phyloP scores from a whole-genome alignment of 2,888 invertebrate genomes.

The Plemyria rubiginata region DNA sequence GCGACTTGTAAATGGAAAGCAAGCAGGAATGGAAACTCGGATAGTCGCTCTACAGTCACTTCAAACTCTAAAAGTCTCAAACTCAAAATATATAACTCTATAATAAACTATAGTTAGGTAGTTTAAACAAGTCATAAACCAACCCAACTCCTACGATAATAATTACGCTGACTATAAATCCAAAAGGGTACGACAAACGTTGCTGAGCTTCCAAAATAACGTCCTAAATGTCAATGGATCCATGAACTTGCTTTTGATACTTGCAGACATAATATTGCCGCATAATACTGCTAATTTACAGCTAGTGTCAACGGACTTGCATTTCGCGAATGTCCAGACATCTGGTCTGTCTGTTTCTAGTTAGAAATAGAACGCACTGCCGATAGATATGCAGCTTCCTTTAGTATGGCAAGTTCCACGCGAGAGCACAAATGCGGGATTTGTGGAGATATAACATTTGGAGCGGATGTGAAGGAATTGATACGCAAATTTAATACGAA shows the following conservation, averaged over 20 bases:
- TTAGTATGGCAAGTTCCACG: constrained; percentile 1
- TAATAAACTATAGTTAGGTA: too few species aligned
- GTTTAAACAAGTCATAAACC: constrained; percentile 6
- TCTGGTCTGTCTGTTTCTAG: constrained; percentile 43
- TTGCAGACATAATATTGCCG: constrained; percentile 42
- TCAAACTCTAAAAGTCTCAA: neutral
- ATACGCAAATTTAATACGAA: neutral
- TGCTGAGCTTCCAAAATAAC: constrained; percentile 50
- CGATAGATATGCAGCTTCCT: constrained; percentile 18
- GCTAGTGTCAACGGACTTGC: constrained; percentile 58
- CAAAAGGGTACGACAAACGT: constrained; percentile 54
- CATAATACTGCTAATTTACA: constrained; percentile 59
- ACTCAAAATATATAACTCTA: too few species aligned
- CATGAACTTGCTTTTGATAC: constrained; percentile 68
- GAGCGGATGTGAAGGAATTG: neutral
- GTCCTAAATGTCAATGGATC: constrained; percentile 71
- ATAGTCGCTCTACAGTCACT: constrained; percentile 7
- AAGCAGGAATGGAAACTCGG: neutral
- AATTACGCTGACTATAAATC: constrained; percentile 45
- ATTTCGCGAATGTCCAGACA: constrained; percentile 55
- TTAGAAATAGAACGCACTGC: constrained; percentile 35
- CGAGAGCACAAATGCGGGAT: neutral
- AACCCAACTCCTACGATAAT: neutral
- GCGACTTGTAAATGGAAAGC: neutral
- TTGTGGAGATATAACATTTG: neutral